These are phyloP conservation scores for Marmota monax DNA, from an alignment of 2,113 vertebrate genomes.

Conservation along the genomic window DNA sequence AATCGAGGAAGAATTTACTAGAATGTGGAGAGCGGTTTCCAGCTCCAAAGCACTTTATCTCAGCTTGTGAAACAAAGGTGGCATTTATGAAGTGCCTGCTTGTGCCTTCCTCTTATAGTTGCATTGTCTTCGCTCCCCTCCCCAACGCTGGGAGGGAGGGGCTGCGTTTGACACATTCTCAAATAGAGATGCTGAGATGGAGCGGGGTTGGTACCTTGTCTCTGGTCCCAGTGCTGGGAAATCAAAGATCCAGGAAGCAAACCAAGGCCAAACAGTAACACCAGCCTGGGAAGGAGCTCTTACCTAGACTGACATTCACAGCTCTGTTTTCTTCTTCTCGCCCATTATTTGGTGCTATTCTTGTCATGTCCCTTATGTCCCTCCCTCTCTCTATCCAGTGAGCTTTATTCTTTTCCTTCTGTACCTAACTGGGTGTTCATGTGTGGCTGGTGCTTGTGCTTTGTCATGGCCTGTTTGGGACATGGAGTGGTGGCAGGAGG, in stretches of 20 bases:
- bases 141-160: not conserved
- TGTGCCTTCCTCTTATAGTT: not conserved
- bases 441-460: too few relatives aligned
- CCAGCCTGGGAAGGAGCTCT: not conserved
- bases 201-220: not conserved
- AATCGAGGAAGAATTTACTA: not conserved
- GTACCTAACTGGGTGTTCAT: not conserved
- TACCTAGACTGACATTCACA: not conserved
- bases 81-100: not conserved
- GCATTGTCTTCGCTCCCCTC: not conserved
- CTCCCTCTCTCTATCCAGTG: not conserved
- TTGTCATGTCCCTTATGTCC: not conserved
- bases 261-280: not conserved
- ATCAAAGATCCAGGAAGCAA: not conserved
- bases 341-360: accelerated
- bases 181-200: too few relatives aligned
- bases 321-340: not conserved
- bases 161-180: not conserved
- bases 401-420: not conserved
- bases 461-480: not conserved
- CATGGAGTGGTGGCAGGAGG: accelerated
- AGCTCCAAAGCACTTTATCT: not conserved
- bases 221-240: not conserved
- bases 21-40: not conserved
- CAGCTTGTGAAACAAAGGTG: not conserved